Evolutionary conservation across 2,113 vertebrate genomes (phyloP).

Genomic region (Prolemur simus): DNA sequence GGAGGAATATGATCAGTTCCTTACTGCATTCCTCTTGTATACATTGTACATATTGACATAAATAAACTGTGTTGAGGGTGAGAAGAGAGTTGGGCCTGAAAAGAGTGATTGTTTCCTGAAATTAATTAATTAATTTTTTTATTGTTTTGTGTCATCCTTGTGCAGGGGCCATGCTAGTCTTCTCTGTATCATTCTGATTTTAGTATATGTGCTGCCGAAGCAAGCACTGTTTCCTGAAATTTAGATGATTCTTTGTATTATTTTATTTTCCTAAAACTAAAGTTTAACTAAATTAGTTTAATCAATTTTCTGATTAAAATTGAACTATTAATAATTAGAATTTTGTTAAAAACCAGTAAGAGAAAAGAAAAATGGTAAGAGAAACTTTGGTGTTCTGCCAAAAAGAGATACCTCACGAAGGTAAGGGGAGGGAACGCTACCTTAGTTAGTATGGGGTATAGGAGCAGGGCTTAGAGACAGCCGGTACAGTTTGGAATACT

Average conservation of each 20-base stretch:
- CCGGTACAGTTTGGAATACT: background rate
- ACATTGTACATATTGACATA: background rate
- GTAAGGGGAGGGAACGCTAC: no score
- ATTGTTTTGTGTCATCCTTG: no score
- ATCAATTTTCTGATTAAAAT: background rate
- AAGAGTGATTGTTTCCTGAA: background rate
- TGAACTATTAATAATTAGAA: background rate
- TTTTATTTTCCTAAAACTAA: background rate
- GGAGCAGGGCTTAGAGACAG: background rate
- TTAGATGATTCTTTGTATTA: background rate
- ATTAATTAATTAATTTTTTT: background rate
- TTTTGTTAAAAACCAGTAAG: background rate
- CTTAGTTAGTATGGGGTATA: background rate
- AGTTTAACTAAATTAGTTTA: background rate
- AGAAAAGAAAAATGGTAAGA: background rate
- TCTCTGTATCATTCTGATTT: no score
- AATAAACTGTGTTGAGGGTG: background rate
- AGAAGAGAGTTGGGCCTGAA: background rate
- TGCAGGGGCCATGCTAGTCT: no score
- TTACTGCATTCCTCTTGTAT: background rate
- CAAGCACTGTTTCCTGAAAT: background rate
- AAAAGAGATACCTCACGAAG: background rate
- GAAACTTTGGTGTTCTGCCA: background rate
- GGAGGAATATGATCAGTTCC: background rate
- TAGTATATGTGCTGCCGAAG: no score